These are phyloP conservation scores for Alaudala cheleensis DNA, from an alignment of 2,113 vertebrate species.

Conservation along the genomic window DNA sequence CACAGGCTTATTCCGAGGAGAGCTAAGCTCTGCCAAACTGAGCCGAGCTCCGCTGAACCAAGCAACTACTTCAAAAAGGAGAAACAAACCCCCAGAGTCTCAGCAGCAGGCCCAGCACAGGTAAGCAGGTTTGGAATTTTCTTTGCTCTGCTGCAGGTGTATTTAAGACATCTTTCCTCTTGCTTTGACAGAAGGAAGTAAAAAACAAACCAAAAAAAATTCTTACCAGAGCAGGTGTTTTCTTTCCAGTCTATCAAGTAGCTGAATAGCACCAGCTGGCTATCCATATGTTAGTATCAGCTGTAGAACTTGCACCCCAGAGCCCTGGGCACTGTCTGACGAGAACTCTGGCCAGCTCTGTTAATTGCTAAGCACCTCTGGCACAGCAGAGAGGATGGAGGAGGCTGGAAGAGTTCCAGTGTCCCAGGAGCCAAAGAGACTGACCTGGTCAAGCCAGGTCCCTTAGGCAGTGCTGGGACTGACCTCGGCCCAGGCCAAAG, in stretches of 20 bases:
- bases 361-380: not conserved
- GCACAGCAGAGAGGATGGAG: not conserved
- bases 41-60: no score
- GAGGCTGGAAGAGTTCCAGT: not conserved
- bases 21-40: not conserved
- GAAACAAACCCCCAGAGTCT: not conserved
- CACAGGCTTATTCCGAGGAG: no score
- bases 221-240: no score
- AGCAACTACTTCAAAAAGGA: not conserved
- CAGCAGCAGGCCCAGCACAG: not conserved
- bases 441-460: not conserved
- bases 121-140: not conserved
- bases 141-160: not conserved
- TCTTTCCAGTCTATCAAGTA: not conserved
- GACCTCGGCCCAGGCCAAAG: not conserved
- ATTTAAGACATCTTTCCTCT: no score
- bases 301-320: not conserved
- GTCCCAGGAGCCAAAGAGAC: not conserved
- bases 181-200: no score
- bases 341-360: not conserved
- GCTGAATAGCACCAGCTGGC: not conserved
- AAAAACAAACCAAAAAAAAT: no score
- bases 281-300: not conserved
- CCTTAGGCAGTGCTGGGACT: not conserved
- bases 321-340: not conserved